Evolutionary conservation across 2,113 vertebrate genomes (phyloP), one percentile per base, ranked within the genome.

Genomic region (Ammodytes dubius): DNA sequence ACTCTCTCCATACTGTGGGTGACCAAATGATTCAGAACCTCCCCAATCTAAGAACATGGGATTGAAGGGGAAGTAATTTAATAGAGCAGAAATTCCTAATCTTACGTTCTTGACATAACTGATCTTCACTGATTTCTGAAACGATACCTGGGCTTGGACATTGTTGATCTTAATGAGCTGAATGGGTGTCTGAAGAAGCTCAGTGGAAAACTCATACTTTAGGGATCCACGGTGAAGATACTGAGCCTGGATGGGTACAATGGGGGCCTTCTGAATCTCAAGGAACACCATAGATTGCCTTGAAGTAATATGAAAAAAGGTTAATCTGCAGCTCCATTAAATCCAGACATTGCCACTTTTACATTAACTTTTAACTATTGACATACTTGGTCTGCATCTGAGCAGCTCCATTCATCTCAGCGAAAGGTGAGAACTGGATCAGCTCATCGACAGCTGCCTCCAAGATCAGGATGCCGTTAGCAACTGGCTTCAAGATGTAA

Each of bases 351-450:
- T 53, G 12, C 0, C 7, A 52, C 50, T 80, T 49, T 56, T 27
- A 17, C 10, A 49, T 69, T 74, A 52, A 0, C 27, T 27, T 27
- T 27, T 53, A 40, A 63, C 1, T 15, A 9, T 63, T 53, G 3
- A 42, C 92, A 66, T 93, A 97, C 97, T 87, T 95, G 63, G 94
- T 94, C 85, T 94, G 93, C 61, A 84, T 95, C 71, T 95, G 76
- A 40, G 94, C 96, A 66, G 95, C 93, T n/a, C 96, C 95, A 0
- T 94, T 88, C 5, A 79, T 84, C 81, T 96, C 95, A 70, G 64
- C 88, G 85, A 97, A 83, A 0, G 94, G 95, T 19, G 95, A 93
- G 77, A 96, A 95, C 79, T 96, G 91, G 73, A 96, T 93, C 5
- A 96, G 53, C 87, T 97, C 95, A 77, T 92, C 83, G 0, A 95